These are phyloP conservation scores for Amphimallon solstitiale DNA, from an alignment of 2,888 invertebrate genomes.

Conservation along the genomic window DNA sequence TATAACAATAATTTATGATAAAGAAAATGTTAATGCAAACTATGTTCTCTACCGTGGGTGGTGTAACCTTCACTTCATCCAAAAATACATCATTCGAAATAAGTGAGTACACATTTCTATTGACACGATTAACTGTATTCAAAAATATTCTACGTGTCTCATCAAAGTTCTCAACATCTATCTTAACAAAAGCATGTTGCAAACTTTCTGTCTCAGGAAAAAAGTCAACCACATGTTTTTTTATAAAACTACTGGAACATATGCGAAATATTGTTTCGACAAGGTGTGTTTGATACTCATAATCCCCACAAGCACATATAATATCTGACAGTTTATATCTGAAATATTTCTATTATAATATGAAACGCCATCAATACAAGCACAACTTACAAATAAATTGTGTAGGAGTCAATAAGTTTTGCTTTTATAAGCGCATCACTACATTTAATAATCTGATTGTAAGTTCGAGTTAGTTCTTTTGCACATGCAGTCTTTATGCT, in stretches of 20 bases:
- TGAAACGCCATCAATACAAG: not conserved
- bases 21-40: no score
- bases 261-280: conserved; percentile 31
- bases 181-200: conserved; percentile 15
- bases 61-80: conserved; percentile 13
- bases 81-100: not conserved
- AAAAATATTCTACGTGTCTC: conserved; percentile 12
- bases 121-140: conserved; percentile 8
- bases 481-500: conserved; percentile 22
- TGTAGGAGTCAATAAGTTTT: conserved; percentile 6
- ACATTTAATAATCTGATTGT: conserved; percentile 9
- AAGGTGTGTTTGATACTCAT: conserved; percentile 31
- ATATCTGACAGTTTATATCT: conserved; percentile 27
- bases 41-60: conserved; percentile 15
- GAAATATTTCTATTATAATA: not conserved
- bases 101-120: conserved; percentile 26
- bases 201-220: conserved; percentile 28
- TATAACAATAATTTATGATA: not conserved
- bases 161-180: conserved; percentile 25
- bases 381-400: conserved; percentile 29
- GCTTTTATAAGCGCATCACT: conserved; percentile 9
- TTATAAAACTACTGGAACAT: conserved; percentile 7
- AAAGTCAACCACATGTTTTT: conserved; percentile 7
- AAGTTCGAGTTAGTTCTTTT: conserved; percentile 13
- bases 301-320: conserved; percentile 29